Base-by-base conservation (phyloP, 1,140 invertebrate species). In the Goniozus legneri region DNA sequence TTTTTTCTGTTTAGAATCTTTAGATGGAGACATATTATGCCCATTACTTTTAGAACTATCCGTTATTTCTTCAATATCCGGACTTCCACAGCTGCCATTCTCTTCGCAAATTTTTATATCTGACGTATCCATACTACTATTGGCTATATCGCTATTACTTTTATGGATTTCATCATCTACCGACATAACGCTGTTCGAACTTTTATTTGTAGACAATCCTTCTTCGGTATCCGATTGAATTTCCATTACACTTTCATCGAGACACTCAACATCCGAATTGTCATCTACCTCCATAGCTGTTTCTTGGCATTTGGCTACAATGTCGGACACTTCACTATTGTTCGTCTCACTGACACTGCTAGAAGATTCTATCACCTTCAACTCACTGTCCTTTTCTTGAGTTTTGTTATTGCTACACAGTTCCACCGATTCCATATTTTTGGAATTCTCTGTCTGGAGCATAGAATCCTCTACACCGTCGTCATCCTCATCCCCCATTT, bases 21-120 rank as follows among this genome's bases (percentile, higher is more conserved):
- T 56, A n/a, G 48, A 21, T 32, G 44, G 16, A 0, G 54, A 47
- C 7, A 14, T 27, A 39, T 61, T 62, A 19, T 62, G 67, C 14
- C 67, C 62, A 40, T 72, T 67, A 32, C 59, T 72, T 37, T 64
- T 68, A n/a, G 56, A 47, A 12, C 47, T 49, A 13, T 70, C 67
- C 1, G 60, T 66, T 20, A 76, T 74, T 34, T 76, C 73, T 16
- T 76, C 73, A 3, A 76, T 71, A 34, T 76, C 68, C 0, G 73
- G 67, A 54, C 74, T 74, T 3, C 58, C 62, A 12, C 65, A 49
- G 32, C 71, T 71, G n/a, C 73, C 73, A 21, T 75, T 75, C 18
- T 77, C 75, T 31, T 75, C 72, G 16, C 71, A 68, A 0, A 73
- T 69, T 36, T 73, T 73, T 22, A 64, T 33, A 38, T 70, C 57